Conservation (phyloP, 2,888 invertebrate species). For the Dicyrtoma fusca region DNA sequence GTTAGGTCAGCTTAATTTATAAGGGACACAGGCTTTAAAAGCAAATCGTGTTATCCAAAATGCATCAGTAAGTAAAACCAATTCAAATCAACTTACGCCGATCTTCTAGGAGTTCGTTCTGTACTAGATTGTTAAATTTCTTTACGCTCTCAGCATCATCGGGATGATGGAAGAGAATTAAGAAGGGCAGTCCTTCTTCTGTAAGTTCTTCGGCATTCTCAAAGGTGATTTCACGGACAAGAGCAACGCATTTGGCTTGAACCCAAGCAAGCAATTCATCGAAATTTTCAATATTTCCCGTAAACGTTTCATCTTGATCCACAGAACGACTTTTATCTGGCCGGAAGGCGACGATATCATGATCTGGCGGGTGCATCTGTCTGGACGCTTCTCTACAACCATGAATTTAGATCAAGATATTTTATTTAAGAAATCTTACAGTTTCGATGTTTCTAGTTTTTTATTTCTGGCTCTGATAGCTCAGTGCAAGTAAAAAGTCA, state of each 20-base stretch:
- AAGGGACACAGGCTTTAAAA: too few species aligned
- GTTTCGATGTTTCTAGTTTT: too few species aligned
- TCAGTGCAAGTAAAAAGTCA: too few species aligned
- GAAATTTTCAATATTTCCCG: slow-evolving; percentile 72
- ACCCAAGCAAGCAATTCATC: slow-evolving; percentile 73
- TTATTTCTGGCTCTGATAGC: background rate
- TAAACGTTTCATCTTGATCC: slow-evolving; percentile 81
- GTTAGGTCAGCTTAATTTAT: too few species aligned
- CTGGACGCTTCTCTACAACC: slow-evolving; percentile 66
- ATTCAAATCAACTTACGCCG: slow-evolving; percentile 84
- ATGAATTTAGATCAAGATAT: background rate
- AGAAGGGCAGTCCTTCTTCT: slow-evolving; percentile 96
- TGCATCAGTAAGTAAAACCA: slow-evolving; percentile 29
- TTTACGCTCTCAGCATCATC: slow-evolving; percentile 82
- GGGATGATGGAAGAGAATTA: slow-evolving; percentile 92
- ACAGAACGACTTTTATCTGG: slow-evolving; percentile 77
- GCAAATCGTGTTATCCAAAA: too few species aligned
- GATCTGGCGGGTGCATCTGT: slow-evolving; percentile 83
- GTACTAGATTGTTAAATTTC: slow-evolving; percentile 79
- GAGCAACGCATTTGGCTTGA: slow-evolving; percentile 85
- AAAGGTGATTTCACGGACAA: slow-evolving; percentile 98
- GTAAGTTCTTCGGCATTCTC: slow-evolving; percentile 99
- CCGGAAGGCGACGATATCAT: slow-evolving; percentile 80
- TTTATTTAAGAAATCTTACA: too few species aligned
- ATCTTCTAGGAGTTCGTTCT: slow-evolving; percentile 75